These are phyloP conservation scores for Triops longicaudatus DNA, from an alignment of 1,140 invertebrate species.

Conservation along the genomic window DNA sequence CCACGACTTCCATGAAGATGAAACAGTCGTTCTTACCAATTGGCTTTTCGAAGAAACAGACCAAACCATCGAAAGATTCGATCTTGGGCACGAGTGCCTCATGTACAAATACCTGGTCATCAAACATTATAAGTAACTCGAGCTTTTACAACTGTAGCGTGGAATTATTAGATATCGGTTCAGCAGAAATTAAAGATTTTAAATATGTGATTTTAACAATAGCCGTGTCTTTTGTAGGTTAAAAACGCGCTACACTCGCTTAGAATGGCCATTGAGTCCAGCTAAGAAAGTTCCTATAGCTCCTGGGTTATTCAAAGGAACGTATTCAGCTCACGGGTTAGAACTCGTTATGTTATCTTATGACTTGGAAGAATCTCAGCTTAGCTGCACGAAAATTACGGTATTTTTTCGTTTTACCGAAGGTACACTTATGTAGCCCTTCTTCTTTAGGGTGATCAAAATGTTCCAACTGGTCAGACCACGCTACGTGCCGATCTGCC, in stretches of 20 bases:
- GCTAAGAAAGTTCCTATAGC: constrained; percentile 30
- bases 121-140: neutral
- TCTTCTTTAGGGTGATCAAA: constrained; percentile 36
- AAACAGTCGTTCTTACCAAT: neutral
- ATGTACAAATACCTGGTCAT: constrained; percentile 28
- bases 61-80: neutral
- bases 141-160: neutral
- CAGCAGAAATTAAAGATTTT: too few relatives aligned
- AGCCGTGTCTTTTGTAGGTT: neutral
- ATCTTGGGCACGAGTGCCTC: constrained; percentile 17
- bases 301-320: constrained; percentile 34
- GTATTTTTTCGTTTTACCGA: constrained; percentile 17
- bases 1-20: constrained; percentile 16
- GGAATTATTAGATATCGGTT: too few relatives aligned
- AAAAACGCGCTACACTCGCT: constrained; percentile 18
- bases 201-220: neutral
- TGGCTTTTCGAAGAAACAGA: constrained; percentile 26
- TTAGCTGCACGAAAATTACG: constrained; percentile 30
- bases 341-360: constrained; percentile 32
- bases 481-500: constrained; percentile 35
- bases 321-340: constrained; percentile 33
- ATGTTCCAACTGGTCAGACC: constrained; percentile 36
- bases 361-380: constrained; percentile 25
- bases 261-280: neutral
- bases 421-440: neutral